Percentiles rank a stretch among this genome's conserved stretches.
phyloP scores from a whole-genome alignment of 2,888 invertebrate species.

The Homarus gammarus region DNA sequence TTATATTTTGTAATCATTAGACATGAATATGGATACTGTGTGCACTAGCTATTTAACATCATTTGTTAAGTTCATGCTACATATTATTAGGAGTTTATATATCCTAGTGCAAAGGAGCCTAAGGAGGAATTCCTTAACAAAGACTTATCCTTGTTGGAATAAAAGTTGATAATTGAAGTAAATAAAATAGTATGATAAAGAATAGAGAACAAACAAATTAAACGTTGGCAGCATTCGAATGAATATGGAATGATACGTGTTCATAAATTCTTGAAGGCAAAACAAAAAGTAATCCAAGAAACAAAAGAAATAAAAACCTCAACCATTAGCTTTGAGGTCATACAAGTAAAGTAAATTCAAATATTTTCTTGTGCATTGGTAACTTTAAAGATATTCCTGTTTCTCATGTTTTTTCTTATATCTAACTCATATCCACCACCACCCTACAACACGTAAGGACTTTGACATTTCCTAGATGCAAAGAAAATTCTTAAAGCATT shows the following conservation, averaged over 20 bases:
- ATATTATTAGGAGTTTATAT: not conserved
- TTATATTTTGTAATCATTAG: not conserved
- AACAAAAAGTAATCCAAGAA: not conserved
- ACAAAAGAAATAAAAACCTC: not conserved
- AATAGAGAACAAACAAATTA: not conserved
- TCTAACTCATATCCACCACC: too few relatives aligned
- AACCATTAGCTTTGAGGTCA: not conserved
- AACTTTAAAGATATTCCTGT: too few relatives aligned
- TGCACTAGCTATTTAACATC: slow-evolving; percentile 15
- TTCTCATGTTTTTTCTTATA: too few relatives aligned
- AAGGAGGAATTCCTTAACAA: not conserved
- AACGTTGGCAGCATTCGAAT: not conserved
- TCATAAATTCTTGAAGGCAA: not conserved
- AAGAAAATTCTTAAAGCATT: too few relatives aligned
- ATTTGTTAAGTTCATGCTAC: slow-evolving; percentile 15
- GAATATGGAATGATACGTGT: not conserved
- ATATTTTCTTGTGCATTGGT: not conserved
- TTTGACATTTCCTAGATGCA: too few relatives aligned
- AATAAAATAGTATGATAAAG: not conserved
- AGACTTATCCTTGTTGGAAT: not conserved
- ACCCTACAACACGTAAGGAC: too few relatives aligned
- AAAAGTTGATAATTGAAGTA: not conserved
- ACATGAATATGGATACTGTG: slow-evolving; percentile 26
- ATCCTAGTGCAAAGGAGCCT: not conserved
- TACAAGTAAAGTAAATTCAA: not conserved